A percentile compares a stretch with the other conserved stretches of the same genome.
Evolutionary conservation across 1,140 invertebrate species (phyloP).

Genomic region (Vanessa atalanta): DNA sequence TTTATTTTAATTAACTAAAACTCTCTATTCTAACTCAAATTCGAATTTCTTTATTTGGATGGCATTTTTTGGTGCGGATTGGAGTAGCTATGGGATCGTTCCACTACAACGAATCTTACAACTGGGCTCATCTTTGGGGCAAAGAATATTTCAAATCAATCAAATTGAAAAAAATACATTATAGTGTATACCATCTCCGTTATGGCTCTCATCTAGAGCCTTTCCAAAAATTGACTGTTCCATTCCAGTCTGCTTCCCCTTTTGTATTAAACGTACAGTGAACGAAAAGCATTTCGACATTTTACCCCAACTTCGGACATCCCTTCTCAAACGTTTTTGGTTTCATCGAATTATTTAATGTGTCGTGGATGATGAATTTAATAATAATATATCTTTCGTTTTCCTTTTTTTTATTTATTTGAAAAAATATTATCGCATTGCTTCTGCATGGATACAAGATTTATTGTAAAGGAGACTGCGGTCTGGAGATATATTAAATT

Average conservation of each 20-base stretch:
- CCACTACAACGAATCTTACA: too few relatives aligned
- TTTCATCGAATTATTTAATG: slow-evolving; percentile 28
- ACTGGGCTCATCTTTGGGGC: too few relatives aligned
- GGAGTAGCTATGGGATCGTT: too few relatives aligned
- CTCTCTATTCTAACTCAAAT: too few relatives aligned
- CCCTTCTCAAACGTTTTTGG: slow-evolving; percentile 34
- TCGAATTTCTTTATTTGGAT: too few relatives aligned
- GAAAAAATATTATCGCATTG: neutral
- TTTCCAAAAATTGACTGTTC: slow-evolving; percentile 42
- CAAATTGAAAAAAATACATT: neutral
- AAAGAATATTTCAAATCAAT: too few relatives aligned
- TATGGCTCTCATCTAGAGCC: neutral
- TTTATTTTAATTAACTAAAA: too few relatives aligned
- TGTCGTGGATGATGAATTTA: slow-evolving; percentile 16
- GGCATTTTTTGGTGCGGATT: too few relatives aligned
- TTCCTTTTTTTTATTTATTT: neutral
- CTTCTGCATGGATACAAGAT: neutral
- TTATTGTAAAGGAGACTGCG: neutral
- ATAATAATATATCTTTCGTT: neutral
- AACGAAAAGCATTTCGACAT: slow-evolving; percentile 39
- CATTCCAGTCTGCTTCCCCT: slow-evolving; percentile 41
- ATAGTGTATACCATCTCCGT: neutral
- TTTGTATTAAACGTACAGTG: slow-evolving; percentile 47
- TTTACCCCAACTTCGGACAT: slow-evolving; percentile 24
- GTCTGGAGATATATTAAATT: neutral